Base-by-base conservation (phyloP, 2,113 vertebrate genomes). In the Noturus placidus region DNA sequence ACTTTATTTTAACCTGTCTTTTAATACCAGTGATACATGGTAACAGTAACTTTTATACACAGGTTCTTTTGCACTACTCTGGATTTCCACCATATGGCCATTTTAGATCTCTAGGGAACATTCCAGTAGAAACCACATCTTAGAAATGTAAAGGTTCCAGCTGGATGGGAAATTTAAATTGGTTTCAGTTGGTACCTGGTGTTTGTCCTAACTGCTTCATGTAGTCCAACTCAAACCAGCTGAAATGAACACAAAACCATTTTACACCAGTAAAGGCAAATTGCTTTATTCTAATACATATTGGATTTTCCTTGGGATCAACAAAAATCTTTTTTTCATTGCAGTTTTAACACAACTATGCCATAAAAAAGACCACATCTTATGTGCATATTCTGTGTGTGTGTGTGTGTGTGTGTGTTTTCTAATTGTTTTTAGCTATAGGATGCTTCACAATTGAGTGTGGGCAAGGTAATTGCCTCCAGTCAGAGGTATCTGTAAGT, bases 81-180 rank as follows among this genome's bases (percentile, higher is more conserved):
- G 25, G 81, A 46, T 82, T 83, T 67, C 61, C 25, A 83, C 42
- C 61, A 83, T 52, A 83, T 67, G 61, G 27, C 25, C 82, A 52
- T 65, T 30, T 83, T 67, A 67, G 63, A 67, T 83, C 61, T 83
- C 38, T 83, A 19, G 27, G 42, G 56, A 67, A 50, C 42, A 83
- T 83, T 67, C n/a, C 57, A 65, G 14, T 46, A 65, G 38, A 67
- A 83, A 83, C 82, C 82, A 83, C 82, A 83, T 67, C 82, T 83
- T 83, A 67, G 27, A 50, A 67, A 83, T 52, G 42, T 83, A 83
- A 83, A 67, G 61, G 38, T 83, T 83, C 82, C 82, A 83, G 82
- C 59, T 83, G 61, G 82, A 83, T 83, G 59, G 61, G 82, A 83
- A 83, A 67, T 83, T 83, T 83, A 50, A 83, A 83, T 83, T 83